phyloP scores from a whole-genome alignment of 2,797 vertebrate genomes.

The Ceryle rudis region DNA sequence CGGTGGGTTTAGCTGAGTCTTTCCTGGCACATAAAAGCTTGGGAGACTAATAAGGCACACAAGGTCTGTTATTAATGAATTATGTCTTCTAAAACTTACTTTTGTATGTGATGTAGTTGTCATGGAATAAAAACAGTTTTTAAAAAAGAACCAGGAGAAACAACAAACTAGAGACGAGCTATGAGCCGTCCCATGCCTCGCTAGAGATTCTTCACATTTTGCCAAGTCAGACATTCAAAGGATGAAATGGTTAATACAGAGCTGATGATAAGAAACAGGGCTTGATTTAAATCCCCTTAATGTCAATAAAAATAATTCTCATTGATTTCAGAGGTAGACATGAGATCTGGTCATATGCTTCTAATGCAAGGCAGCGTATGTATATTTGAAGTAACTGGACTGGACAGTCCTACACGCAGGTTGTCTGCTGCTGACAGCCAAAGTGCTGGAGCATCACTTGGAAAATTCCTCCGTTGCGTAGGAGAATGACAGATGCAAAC shows the following conservation, averaged over 20 bases:
- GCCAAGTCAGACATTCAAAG: background rate
- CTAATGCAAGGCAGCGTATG: background rate
- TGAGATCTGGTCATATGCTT: accelerated
- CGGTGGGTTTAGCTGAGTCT: background rate
- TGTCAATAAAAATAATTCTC: background rate
- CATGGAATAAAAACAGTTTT: background rate
- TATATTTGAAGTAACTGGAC: background rate
- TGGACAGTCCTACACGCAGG: background rate
- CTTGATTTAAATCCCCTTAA: background rate
- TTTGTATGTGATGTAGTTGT: background rate
- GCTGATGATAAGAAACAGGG: background rate
- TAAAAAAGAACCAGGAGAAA: background rate
- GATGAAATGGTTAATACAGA: background rate
- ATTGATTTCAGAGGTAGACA: background rate
- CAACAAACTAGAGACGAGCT: background rate
- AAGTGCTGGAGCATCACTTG: background rate
- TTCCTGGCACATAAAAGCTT: background rate
- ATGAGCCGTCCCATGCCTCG: accelerated
- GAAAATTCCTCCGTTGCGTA: background rate
- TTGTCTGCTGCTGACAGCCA: background rate
- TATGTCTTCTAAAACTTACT: background rate
- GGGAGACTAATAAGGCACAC: background rate
- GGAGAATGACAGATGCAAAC: background rate
- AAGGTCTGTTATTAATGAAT: background rate
- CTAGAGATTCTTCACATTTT: background rate